phyloP scores from a whole-genome alignment of 2,797 vertebrate genomes.

The Hyperoplus lanceolatus region DNA sequence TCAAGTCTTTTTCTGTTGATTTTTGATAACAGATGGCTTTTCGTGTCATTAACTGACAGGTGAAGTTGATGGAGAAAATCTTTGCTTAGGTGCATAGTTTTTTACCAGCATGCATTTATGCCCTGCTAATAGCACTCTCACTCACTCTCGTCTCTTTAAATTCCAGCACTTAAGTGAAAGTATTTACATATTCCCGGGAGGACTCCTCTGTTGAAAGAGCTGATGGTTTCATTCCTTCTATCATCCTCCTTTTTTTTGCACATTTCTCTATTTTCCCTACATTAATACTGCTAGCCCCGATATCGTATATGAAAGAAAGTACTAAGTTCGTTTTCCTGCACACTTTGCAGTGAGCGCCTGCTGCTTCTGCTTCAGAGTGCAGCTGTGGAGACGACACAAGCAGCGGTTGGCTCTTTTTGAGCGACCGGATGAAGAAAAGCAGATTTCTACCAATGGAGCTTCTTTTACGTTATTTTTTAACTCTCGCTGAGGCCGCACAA shows the following conservation, averaged over 20 bases:
- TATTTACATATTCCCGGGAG: conserved; percentile 69
- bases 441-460: conserved; percentile 22
- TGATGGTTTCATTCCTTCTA: conserved; percentile 60
- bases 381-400: conserved; percentile 37
- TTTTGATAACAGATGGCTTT: conserved; percentile 44
- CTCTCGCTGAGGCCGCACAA: conserved; percentile 43
- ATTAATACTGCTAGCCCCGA: conserved; percentile 41
- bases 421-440: conserved; percentile 18
- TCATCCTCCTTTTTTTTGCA: conserved; percentile 29
- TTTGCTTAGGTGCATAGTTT: conserved; percentile 53
- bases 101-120: conserved; percentile 33
- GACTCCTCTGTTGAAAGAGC: conserved; percentile 48
- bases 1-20: conserved; percentile 27
- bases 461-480: conserved; percentile 37
- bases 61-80: conserved; percentile 42
- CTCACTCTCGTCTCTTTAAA: conserved; percentile 45
- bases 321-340: conserved; percentile 37
- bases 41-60: conserved; percentile 38
- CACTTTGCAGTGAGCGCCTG: conserved; percentile 41
- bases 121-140: conserved; percentile 55
- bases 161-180: conserved; percentile 68
- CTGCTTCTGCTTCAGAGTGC: conserved; percentile 42
- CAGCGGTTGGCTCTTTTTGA: conserved; percentile 10
- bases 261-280: conserved; percentile 33
- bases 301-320: conserved; percentile 39